Evolutionary conservation across 2,888 invertebrate genomes (phyloP), one percentile per base, ranked within the genome.

Genomic region (Agrotis clavis): DNA sequence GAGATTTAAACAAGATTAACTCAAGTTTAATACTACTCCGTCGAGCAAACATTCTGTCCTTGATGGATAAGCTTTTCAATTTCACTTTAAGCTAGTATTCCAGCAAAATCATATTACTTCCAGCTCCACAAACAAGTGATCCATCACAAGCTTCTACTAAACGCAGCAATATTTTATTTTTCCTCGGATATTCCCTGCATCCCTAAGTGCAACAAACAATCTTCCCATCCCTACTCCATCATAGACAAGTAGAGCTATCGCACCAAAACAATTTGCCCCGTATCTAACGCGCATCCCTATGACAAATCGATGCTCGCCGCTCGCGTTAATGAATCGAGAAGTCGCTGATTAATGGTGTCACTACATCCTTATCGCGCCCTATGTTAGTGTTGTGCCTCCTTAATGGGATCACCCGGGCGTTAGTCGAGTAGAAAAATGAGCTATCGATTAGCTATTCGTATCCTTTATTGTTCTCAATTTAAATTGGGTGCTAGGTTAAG

Each of bases 341-440:
- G 87, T 90, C 87, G 82, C 92, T 95, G 95, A 95, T 95, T 94
- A 95, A 95, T 95, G 94, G 88, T 93, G 91, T 92, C 92, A 92
- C 92, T 92, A 87, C 87, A 82, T 85, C 87, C 90, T 94, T 95
- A 95, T 95, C 95, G 87, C 77, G 72, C 83, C 80, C 77, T 71
- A 59, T 79, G 87, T 90, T 91, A 91, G 90, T 92, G 90, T 92
- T 86, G 92, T 93, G 91, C 92, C 93, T 92, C 86, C 91, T 88
- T 94, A 94, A 94, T 94, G 94, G 93, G 92, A 93, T 93, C 93
- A 93, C 90, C 88, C 89, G 86, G 87, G 88, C 83, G 89, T 87
- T 85, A 86, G 79, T 81, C 81, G 80, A 76, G 84, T 89, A 87
- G 86, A 85, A 81, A 83, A 85, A 87, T 82, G 83, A 77, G 79